Base-by-base conservation (phyloP, 2,113 vertebrate species). In the Cettia cetti region DNA sequence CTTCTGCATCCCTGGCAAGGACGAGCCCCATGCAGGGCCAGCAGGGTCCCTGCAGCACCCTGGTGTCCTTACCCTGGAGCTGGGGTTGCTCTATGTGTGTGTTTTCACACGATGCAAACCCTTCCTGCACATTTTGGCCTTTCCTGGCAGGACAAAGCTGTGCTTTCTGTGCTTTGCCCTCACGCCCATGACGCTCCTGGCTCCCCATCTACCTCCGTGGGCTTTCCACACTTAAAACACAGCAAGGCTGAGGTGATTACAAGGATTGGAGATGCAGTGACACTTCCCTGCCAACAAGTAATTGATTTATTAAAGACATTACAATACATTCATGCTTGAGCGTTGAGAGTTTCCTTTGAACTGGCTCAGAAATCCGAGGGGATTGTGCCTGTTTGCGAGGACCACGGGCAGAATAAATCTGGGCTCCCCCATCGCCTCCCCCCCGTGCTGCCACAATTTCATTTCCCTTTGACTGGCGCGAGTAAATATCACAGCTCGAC, bases 241-340 rank as follows among this genome's bases (percentile, higher is more conserved):
- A 94, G 95, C 83, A 59, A 98, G 96, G 87, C 94, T 35, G 90
- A 97, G 96, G 96, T 96, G 98, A 98, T 98, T 97, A 98, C 95
- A 83, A 97, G 97, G 96, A 82, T 98, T 97, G 97, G 97, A 98
- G 97, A 96, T 97, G 95, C 95, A 79, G 79, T 92, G 97, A 97
- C 97, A 96, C 96, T 98, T 98, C 94, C 91, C 97, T 98, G 97
- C 97, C 98, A 97, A 97, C 97, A 92, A 97, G 96, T 98, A 98
- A 98, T 98, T 98, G 97, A 98, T 98, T 98, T 98, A 98, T 98
- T 98, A 98, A 97, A 97, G 96, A 97, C 97, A 96, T 98, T 97
- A 97, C 97, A 97, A 97, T 96, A 47, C 94, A 70, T 97, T 95
- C 97, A 96, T 93, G 96, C 96, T 92, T 97, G 96, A 97, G 96